These are phyloP conservation scores for Serinus canaria DNA, from an alignment of 2,113 vertebrate species.

Conservation along the genomic window DNA sequence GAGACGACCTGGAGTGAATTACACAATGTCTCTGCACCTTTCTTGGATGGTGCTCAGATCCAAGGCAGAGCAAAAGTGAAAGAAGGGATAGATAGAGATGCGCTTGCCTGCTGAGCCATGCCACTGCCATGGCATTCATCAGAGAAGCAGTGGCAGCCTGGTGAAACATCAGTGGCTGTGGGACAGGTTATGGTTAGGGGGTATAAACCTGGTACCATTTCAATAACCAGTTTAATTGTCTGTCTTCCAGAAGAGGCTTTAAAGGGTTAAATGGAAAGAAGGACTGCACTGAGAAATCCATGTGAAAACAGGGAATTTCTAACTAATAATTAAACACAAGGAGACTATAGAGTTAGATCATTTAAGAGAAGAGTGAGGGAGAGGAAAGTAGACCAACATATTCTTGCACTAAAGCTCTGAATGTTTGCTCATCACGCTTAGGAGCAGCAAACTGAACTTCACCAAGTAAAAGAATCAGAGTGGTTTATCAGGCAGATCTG, in stretches of 20 bases:
- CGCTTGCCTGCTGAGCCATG: background rate
- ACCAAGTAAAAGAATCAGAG: background rate
- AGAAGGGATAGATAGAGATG: background rate
- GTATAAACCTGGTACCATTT: background rate
- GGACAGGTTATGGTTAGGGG: background rate
- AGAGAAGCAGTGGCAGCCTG: background rate
- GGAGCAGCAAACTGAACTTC: background rate
- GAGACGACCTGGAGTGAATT: background rate
- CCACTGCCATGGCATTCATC: background rate
- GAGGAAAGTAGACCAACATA: background rate
- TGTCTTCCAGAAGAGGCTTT: background rate
- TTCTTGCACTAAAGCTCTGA: background rate
- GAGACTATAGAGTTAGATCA: background rate
- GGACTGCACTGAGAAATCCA: background rate
- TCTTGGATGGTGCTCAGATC: background rate
- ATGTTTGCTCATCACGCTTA: background rate
- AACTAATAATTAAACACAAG: background rate
- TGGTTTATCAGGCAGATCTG: background rate
- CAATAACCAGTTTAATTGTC: background rate
- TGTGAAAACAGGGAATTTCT: background rate
- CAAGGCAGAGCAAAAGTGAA: background rate
- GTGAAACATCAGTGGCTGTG: background rate
- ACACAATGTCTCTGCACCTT: background rate
- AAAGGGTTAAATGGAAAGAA: background rate
- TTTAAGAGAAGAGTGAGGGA: background rate